A percentile compares a stretch with the other conserved stretches of the same genome.
Evolutionary conservation across 1,140 invertebrate species (phyloP).

Genomic region (Bradysia coprophila): DNA sequence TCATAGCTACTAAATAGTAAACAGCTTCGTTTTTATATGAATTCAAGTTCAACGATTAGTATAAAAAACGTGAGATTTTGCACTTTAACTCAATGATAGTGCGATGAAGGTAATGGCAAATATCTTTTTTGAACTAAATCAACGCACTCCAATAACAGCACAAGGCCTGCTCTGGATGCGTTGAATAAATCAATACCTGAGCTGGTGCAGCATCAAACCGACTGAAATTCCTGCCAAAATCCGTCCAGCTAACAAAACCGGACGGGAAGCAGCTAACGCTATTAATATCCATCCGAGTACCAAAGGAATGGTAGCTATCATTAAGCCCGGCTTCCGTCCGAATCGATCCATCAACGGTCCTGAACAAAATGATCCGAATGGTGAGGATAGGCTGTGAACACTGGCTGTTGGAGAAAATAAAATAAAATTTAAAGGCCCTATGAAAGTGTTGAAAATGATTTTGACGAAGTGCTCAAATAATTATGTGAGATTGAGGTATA

Average conservation of each 20-base stretch:
- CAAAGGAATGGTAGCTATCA: conserved; percentile 34
- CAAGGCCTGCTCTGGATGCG: no score
- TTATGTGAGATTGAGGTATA: background rate
- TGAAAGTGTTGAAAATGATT: background rate
- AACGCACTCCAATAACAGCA: no score
- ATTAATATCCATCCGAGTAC: conserved; percentile 41
- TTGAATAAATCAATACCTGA: conserved; percentile 37
- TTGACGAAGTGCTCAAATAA: background rate
- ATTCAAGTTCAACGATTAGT: no score
- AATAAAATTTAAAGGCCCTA: background rate
- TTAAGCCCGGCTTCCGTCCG: conserved; percentile 35
- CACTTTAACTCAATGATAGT: no score
- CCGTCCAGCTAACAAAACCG: conserved; percentile 38
- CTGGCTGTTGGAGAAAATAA: conserved; percentile 29
- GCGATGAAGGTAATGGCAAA: no score
- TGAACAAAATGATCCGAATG: conserved; percentile 39
- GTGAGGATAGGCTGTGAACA: conserved; percentile 43
- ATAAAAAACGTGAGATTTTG: no score
- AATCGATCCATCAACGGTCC: conserved; percentile 40
- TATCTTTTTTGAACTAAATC: no score
- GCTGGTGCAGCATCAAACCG: conserved; percentile 44
- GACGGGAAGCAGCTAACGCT: conserved; percentile 33
- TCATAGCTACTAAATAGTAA: no score
- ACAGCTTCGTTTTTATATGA: no score
- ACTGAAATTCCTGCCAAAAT: conserved; percentile 46